Evolutionary conservation across 64 coral and sea anemone species (phyloP).

Genomic region (Anthopleura sola): DNA sequence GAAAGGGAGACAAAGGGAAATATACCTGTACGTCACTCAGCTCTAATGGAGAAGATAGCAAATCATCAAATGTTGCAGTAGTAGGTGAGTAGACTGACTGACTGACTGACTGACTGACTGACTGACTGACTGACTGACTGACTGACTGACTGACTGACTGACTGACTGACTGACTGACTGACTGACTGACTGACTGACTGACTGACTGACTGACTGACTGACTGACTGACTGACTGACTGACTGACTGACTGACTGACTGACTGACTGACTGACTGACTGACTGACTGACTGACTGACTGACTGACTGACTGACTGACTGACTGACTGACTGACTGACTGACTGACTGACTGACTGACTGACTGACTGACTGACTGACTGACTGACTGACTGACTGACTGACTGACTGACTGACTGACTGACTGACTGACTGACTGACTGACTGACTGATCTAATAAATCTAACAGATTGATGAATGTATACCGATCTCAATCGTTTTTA

Average conservation of each 20-base stretch:
- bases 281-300: not conserved
- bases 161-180: not conserved
- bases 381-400: not conserved
- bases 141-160: not conserved
- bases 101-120: not conserved
- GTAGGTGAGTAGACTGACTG: constrained; percentile 3
- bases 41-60: constrained; percentile 13
- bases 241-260: not conserved
- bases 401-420: not conserved
- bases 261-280: not conserved
- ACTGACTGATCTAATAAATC: not conserved
- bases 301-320: not conserved
- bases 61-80: constrained; percentile 28
- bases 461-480: no score
- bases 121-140: not conserved
- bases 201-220: not conserved
- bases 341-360: not conserved
- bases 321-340: not conserved
- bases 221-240: not conserved
- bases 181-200: not conserved
- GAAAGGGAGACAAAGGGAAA: constrained; percentile 3
- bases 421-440: not conserved
- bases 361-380: not conserved
- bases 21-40: constrained; percentile 42
- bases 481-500: not conserved